A percentile compares a stretch with the other conserved stretches of the same genome.
These are phyloP conservation scores for Lynx canadensis DNA, from an alignment of 2,113 vertebrate species.

Conservation along the genomic window DNA sequence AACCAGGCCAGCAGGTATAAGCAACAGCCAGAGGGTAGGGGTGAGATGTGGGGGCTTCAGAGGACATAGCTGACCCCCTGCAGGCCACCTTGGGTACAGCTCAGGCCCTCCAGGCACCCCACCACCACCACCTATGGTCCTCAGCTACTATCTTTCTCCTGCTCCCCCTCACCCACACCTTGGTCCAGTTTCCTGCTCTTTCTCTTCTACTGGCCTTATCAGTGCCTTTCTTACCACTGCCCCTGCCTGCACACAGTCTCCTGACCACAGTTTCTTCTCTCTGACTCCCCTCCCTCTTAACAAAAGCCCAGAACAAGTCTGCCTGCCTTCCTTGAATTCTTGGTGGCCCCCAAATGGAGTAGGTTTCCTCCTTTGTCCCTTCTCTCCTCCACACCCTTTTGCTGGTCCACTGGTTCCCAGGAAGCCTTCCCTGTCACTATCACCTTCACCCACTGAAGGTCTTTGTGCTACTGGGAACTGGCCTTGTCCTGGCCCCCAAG, in stretches of 20 bases:
- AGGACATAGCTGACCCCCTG: not conserved
- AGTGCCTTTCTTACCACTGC: not conserved
- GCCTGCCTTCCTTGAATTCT: not conserved
- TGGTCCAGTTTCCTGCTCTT: not conserved
- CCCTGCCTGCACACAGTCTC: not conserved
- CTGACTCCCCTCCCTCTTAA: not conserved
- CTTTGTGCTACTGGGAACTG: not conserved
- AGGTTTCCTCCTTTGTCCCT: no score
- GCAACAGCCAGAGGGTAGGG: not conserved
- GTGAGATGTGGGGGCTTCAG: rapidly evolving
- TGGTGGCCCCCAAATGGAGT: not conserved
- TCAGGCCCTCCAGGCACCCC: not conserved
- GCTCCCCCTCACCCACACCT: rapidly evolving
- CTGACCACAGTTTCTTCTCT: not conserved
- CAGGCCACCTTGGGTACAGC: not conserved
- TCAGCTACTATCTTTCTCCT: no score
- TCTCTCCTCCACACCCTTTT: not conserved
- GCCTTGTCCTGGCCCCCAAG: not conserved
- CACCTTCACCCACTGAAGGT: not conserved
- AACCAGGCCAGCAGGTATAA: not conserved
- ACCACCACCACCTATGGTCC: not conserved
- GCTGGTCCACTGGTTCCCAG: not conserved
- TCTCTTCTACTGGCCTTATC: not conserved
- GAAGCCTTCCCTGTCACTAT: not conserved
- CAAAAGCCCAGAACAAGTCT: not conserved